phyloP scores from a whole-genome alignment of 2,888 invertebrate genomes.

The Philereme vetulata region DNA sequence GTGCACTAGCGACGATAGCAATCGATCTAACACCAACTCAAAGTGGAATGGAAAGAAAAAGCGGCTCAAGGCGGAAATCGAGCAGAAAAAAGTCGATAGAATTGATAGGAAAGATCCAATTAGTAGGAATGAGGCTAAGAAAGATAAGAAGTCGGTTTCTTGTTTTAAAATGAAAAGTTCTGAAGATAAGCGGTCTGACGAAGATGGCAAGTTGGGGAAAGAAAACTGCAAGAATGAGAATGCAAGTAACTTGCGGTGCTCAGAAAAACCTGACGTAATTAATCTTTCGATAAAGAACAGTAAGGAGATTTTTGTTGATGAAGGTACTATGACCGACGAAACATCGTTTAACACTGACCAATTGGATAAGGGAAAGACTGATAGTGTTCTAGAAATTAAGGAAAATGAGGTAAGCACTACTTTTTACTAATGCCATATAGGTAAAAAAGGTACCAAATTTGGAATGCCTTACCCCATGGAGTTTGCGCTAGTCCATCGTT shows the following conservation, averaged over 20 bases:
- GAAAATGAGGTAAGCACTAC: constrained; percentile 61
- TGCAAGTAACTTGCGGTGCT: constrained; percentile 67
- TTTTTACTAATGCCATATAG: not conserved
- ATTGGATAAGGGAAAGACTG: constrained; percentile 66
- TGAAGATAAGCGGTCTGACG: constrained; percentile 68
- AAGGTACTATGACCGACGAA: constrained; percentile 65
- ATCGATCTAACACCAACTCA: constrained; percentile 62
- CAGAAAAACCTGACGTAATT: constrained; percentile 70
- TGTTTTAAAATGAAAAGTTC: constrained; percentile 80
- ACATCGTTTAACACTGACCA: constrained; percentile 57
- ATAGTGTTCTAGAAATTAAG: constrained; percentile 63
- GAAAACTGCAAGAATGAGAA: constrained; percentile 77
- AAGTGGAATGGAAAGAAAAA: constrained; percentile 80
- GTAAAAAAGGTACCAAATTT: too few relatives aligned
- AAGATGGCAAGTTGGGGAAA: constrained; percentile 66
- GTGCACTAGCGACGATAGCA: constrained; percentile 73
- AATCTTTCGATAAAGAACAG: constrained; percentile 68
- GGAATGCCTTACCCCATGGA: too few relatives aligned
- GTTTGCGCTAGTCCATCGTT: too few relatives aligned
- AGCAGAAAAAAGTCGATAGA: constrained; percentile 55
- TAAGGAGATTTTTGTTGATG: constrained; percentile 65
- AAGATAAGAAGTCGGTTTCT: constrained; percentile 74
- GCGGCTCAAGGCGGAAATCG: constrained; percentile 64
- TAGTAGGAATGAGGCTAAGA: constrained; percentile 66
- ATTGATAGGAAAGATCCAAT: constrained; percentile 65